Base-by-base conservation (phyloP, 2,888 invertebrate genomes). In the Parascotia fuliginaria region DNA sequence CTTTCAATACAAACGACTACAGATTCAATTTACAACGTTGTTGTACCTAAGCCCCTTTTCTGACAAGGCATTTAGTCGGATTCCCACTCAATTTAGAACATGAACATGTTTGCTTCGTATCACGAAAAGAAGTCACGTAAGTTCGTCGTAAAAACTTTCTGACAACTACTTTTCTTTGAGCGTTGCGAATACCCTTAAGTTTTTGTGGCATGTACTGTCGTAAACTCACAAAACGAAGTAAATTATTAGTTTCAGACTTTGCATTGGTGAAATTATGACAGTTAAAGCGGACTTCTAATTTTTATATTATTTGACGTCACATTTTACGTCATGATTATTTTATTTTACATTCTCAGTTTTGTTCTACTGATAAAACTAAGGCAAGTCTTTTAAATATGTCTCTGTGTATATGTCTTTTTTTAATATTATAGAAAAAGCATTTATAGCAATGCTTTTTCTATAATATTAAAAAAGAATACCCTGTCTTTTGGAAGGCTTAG, bases 101-200 rank as follows among this genome's bases (percentile, higher is more conserved):
- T 61, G 53, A 27, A 49, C 47, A 66, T 61, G 61, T 58, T 60
- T 55, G 46, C 41, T 41, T 53, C 42, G 43, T 56, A 59, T 55
- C 53, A 44, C 29, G 50, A 34, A 58, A 54, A 54, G 46, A 58
- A 61, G 66, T 69, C 70, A 69, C 66, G 66, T 69, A 69, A 58
- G 39, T 39, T 31, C 13, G 24, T 52, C 50, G 64, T 57, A 58
- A 65, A 60, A 65, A 65, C n/a, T 69, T 65, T 64, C 48, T 40
- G 14, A 51, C 41, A 48, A 51, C 29, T 54, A 50, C 45, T 22
- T 52, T 57, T 38, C 41, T 52, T 49, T 64, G 39, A 42, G 51
- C 11, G 12, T 12, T 38, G 31, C 14, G 41, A 47, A 28, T 68
- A 64, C 19, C 38, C 22, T 34, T 38, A 50, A 45, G 44, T 55